Evolutionary conservation across 2,888 invertebrate genomes (phyloP), one percentile per base, ranked within the genome.

Genomic region (Platycheirus albimanus): DNA sequence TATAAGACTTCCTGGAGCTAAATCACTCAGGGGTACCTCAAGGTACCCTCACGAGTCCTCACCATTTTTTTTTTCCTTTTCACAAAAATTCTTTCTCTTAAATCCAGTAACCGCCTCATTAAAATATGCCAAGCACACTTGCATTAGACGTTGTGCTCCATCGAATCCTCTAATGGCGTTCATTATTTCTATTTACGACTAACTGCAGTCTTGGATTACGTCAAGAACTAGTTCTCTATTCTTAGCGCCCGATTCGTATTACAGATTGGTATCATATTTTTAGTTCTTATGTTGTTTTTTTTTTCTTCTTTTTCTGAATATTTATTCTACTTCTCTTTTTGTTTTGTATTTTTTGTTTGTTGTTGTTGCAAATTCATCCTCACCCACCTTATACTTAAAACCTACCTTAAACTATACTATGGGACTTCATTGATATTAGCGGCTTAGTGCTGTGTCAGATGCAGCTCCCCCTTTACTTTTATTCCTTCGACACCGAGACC

Each of bases 151-250:
- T 36, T 66, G 41, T 41, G 47, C 15, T 41, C 19, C 61, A 52
- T 33, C 52, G 20, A 69, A 13, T 78, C 15, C 58, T 45, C 74
- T 28, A 63, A 20, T 51, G 51, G 54, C 45, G 51, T 54, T 66
- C 76, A 81, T 81, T 81, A 70, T 75, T 51, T 71, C 71, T 64
- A 66, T 64, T 70, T 75, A 71, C 72, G 61, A 30, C 20, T 72
- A 67, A 61, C 64, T 71, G 66, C 58, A 66, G 61, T 67, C 30
- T 72, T 41, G 30, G 58, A 52, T 72, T 72, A 67, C 63, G 43
- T 24, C 70, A 19, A 70, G 80, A 56, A 69, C 70, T 70, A 58
- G 66, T 76, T 75, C 41, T 45, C 64, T 70, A 72, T 72, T 72
- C 61, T 67, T 58, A 71, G 80, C 20, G 10, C 33, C 41, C 45